Evolutionary conservation across 2,797 vertebrate species (phyloP).

Genomic region (Nannoperca australis): DNA sequence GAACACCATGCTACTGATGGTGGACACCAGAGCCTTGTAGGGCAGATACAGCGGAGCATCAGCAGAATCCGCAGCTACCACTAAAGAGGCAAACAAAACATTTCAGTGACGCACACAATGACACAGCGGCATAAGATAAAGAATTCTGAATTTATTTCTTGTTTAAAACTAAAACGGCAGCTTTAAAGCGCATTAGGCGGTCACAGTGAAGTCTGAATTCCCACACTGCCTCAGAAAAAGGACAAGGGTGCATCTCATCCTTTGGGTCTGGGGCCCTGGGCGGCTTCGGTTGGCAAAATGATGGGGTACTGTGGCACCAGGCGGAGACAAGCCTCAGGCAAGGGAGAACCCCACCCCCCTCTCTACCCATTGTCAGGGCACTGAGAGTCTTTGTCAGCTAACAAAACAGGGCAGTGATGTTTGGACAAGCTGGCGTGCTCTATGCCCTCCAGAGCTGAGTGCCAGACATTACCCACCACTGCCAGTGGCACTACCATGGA

Average conservation of each 20-base stretch:
- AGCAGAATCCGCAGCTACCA: conserved; percentile 71
- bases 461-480: conserved; percentile 70
- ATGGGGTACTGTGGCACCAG: conserved; percentile 79
- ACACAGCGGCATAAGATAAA: neutral
- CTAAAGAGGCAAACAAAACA: conserved; percentile 37
- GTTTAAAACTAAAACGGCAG: conserved; percentile 7
- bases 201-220: conserved; percentile 15
- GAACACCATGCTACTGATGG: conserved; percentile 92
- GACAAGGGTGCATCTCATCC: conserved; percentile 34
- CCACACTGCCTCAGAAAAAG: conserved; percentile 32
- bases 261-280: conserved; percentile 21
- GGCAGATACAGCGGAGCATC: conserved; percentile 90
- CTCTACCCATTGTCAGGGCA: conserved; percentile 76
- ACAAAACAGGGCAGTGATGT: conserved; percentile 80
- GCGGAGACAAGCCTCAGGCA: conserved; percentile 76
- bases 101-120: neutral
- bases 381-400: conserved; percentile 82
- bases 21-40: conserved; percentile 92
- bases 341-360: conserved; percentile 53
- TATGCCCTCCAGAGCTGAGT: conserved; percentile 62
- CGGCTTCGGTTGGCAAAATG: conserved; percentile 58
- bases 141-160: conserved; percentile 20
- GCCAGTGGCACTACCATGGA: conserved; percentile 53
- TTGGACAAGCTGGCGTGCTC: conserved; percentile 73
- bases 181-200: neutral